phyloP scores from a whole-genome alignment of 2,888 invertebrate species.

The Drosophila kanekoi region DNA sequence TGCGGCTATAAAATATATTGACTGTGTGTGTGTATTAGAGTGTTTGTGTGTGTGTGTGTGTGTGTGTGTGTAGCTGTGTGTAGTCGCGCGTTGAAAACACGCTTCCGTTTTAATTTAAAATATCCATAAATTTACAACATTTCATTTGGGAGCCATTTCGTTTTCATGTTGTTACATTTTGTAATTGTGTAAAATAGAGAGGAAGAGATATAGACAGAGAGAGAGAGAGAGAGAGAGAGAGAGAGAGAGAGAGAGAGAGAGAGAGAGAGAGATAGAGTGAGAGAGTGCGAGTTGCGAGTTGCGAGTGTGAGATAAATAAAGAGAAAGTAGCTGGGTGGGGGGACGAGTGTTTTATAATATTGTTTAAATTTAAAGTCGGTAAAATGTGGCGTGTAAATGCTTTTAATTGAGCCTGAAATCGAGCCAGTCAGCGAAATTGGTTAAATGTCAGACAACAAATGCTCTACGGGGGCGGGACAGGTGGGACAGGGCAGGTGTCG shows the following conservation, averaged over 20 bases:
- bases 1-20: slow-evolving; percentile 76
- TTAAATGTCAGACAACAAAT: slow-evolving; percentile 6
- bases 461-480: slow-evolving; percentile 1
- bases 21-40: slow-evolving; percentile 57
- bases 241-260: slow-evolving; percentile 18
- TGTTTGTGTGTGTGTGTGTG: slow-evolving; percentile 19
- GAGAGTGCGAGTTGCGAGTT: neutral
- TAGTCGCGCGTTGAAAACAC: slow-evolving; percentile 79
- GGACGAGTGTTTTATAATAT: slow-evolving; percentile 56
- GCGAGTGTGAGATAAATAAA: slow-evolving; percentile 15
- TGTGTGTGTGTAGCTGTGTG: slow-evolving; percentile 43
- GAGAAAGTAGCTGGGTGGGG: slow-evolving; percentile 10
- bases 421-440: slow-evolving; percentile 58
- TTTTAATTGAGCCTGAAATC: slow-evolving; percentile 75
- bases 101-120: slow-evolving; percentile 85
- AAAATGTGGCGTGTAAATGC: slow-evolving; percentile 72
- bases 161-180: slow-evolving; percentile 76
- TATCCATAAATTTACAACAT: slow-evolving; percentile 85
- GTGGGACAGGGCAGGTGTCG: neutral
- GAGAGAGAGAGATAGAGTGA: neutral
- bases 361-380: slow-evolving; percentile 66
- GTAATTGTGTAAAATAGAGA: slow-evolving; percentile 67
- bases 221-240: neutral
- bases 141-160: slow-evolving; percentile 84
- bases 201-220: slow-evolving; percentile 16